Evolutionary conservation across 2,888 invertebrate genomes (phyloP).

Genomic region (Drosophila antonietae): DNA sequence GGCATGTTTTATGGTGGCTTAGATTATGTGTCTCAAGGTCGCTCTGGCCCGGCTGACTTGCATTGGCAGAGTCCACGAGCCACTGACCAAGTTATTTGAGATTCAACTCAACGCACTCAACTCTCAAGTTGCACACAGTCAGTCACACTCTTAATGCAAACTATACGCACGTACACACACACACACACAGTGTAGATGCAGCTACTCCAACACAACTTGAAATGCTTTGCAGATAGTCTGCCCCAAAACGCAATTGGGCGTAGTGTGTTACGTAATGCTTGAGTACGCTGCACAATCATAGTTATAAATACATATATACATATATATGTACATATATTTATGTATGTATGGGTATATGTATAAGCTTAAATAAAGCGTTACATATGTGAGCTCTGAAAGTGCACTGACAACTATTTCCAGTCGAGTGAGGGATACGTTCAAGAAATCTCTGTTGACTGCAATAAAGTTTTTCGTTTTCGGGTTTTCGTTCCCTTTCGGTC

Average conservation of each 20-base stretch:
- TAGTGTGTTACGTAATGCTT: conserved; percentile 66
- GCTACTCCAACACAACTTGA: conserved; percentile 20
- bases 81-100: conserved; percentile 52
- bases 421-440: conserved; percentile 23
- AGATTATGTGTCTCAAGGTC: conserved; percentile 68
- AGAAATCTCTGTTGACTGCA: conserved; percentile 17
- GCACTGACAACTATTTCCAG: conserved; percentile 76
- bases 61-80: conserved; percentile 21
- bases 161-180: conserved; percentile 54
- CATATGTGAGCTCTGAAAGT: conserved; percentile 72
- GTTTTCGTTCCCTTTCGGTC: conserved; percentile 45
- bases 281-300: conserved; percentile 19
- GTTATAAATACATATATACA: conserved; percentile 25
- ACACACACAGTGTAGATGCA: conserved; percentile 21
- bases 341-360: conserved; percentile 16
- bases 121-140: conserved; percentile 22
- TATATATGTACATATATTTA: conserved; percentile 8
- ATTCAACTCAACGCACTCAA: conserved; percentile 51
- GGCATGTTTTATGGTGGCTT: conserved; percentile 49
- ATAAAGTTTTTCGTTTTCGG: conserved; percentile 5
- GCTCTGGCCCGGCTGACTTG: conserved; percentile 32
- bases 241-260: conserved; percentile 70
- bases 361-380: conserved; percentile 69
- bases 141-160: conserved; percentile 42
- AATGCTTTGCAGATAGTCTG: conserved; percentile 31